A percentile compares a stretch with the other conserved stretches of the same genome.
Evolutionary conservation across 2,113 vertebrate genomes (phyloP).

Genomic region (Callipepla squamata): DNA sequence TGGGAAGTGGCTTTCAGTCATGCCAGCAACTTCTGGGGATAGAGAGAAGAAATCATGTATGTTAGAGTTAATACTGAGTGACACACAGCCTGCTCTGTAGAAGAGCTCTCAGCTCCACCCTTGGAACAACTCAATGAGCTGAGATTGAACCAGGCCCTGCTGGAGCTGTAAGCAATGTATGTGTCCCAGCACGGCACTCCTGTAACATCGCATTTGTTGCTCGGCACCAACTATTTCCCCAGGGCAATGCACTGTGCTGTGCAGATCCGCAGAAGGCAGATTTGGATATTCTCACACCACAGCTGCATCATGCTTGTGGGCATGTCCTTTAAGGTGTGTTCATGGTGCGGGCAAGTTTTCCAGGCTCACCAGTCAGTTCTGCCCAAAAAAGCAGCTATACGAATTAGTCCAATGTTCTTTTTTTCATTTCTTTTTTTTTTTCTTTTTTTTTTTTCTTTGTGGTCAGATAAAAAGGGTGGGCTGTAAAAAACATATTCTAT

Average conservation of each 20-base stretch:
- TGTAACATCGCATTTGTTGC: not conserved
- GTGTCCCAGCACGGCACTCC: not conserved
- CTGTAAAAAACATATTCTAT: not conserved
- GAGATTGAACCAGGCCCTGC: not conserved
- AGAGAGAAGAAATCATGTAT: rapidly evolving
- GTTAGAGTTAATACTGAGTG: not conserved
- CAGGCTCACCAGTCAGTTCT: not conserved
- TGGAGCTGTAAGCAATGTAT: not conserved
- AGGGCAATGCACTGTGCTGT: rapidly evolving
- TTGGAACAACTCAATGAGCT: not conserved
- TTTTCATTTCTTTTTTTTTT: not conserved
- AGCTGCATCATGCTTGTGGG: not conserved
- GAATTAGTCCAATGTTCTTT: not conserved
- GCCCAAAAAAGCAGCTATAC: not conserved
- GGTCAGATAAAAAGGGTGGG: not conserved
- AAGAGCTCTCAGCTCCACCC: not conserved
- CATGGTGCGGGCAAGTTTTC: rapidly evolving
- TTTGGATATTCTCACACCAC: not conserved
- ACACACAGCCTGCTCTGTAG: not conserved
- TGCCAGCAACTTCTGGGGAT: not conserved
- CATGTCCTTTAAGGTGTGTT: not conserved
- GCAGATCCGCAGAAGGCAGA: not conserved
- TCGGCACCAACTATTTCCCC: not conserved
- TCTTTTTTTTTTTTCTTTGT: not conserved
- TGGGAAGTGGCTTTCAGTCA: not conserved